Evolutionary conservation across 2,888 invertebrate species (phyloP).

Genomic region (Euspilapteryx auroguttella): DNA sequence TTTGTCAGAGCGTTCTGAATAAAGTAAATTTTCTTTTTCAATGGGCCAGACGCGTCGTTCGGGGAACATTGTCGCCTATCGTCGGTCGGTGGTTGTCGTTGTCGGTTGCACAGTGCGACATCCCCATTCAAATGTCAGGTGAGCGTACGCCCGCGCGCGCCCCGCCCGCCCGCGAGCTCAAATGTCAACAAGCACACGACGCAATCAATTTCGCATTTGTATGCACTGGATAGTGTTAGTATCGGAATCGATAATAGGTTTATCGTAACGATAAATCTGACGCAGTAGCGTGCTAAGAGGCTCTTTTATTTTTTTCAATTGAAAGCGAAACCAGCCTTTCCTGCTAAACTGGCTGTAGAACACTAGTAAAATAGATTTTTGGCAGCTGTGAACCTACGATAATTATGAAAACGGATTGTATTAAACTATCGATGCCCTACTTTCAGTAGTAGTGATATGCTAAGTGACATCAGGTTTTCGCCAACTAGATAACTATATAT

Average conservation of each 20-base stretch:
- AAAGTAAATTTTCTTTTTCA: constrained; percentile 54
- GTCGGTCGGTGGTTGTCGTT: constrained; percentile 36
- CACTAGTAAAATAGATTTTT: too few relatives aligned
- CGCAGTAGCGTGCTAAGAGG: constrained; percentile 1
- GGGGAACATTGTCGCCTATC: constrained; percentile 54
- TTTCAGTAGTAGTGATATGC: too few relatives aligned
- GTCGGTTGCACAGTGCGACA: constrained; percentile 55
- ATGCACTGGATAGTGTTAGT: constrained; percentile 41
- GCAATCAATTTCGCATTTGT: constrained; percentile 62
- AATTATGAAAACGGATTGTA: too few relatives aligned
- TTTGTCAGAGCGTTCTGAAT: constrained; percentile 29
- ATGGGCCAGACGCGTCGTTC: constrained; percentile 43
- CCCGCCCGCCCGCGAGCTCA: constrained; percentile 28
- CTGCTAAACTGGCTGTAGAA: too few relatives aligned
- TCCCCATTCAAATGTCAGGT: constrained; percentile 57
- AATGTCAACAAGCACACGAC: constrained; percentile 57
- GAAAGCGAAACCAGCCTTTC: too few relatives aligned
- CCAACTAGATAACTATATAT: too few relatives aligned
- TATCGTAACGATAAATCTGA: constrained; percentile 25
- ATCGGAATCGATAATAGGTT: constrained; percentile 21
- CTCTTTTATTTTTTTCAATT: too few relatives aligned
- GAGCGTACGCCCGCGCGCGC: constrained; percentile 16
- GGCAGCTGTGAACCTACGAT: too few relatives aligned
- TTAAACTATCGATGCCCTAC: too few relatives aligned
- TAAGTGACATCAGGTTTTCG: too few relatives aligned